Percentiles rank a stretch among this genome's conserved stretches.
Evolutionary conservation across 2,797 vertebrate species (phyloP).

Genomic region (Gymnocypris eckloni): DNA sequence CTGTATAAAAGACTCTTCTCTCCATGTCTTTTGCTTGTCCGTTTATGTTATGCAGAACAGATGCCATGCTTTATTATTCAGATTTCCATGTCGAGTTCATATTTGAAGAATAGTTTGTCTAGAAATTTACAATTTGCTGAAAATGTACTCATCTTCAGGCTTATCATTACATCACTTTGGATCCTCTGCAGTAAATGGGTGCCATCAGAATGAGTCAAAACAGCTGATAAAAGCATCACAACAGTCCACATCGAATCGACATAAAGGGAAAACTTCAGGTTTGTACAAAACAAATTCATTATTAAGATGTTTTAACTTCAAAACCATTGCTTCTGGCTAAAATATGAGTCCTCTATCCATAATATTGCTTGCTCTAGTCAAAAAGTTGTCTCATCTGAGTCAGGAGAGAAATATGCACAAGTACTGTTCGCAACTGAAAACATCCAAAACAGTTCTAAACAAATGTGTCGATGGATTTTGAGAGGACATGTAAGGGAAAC

Average conservation of each 20-base stretch:
- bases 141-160: not conserved
- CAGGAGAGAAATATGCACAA: not conserved
- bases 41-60: not conserved
- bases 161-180: not conserved
- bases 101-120: not conserved
- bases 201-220: not conserved
- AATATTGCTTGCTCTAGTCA: not conserved
- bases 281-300: not conserved
- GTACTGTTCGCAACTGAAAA: not conserved
- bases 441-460: not conserved
- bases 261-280: not conserved
- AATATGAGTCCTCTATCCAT: not conserved
- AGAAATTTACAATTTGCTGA: not conserved
- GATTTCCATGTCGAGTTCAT: not conserved
- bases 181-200: not conserved
- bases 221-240: not conserved
- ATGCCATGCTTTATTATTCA: slow-evolving; percentile 10
- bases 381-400: not conserved
- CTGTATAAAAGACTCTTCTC: not conserved
- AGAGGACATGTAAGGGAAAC: not conserved
- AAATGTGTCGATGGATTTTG: not conserved
- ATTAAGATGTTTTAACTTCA: not conserved
- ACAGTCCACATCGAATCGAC: not conserved
- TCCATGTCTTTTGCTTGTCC: not conserved
- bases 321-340: not conserved